Percentiles rank a stretch among this genome's conserved stretches.
Evolutionary conservation across 2,797 vertebrate species (phyloP).

Genomic region (Ceryle rudis): DNA sequence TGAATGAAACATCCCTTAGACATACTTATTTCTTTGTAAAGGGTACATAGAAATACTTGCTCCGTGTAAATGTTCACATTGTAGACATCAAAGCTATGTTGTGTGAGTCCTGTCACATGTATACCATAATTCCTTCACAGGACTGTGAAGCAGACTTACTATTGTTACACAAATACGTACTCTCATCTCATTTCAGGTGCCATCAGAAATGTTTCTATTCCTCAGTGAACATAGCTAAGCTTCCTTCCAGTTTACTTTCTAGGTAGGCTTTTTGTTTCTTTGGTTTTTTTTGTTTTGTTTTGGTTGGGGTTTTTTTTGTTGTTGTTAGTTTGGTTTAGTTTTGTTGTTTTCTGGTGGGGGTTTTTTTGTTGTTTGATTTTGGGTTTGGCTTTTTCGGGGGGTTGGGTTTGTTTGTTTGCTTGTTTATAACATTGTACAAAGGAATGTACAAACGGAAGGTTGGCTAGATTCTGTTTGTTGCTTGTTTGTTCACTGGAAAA

Average conservation of each 20-base stretch:
- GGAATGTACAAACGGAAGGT: neutral
- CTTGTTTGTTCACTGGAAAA: neutral
- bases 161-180: neutral
- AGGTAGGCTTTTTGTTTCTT: neutral
- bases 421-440: neutral
- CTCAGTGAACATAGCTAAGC: neutral
- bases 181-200: neutral
- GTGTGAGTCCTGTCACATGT: neutral
- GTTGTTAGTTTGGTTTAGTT: too few relatives aligned
- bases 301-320: too few relatives aligned
- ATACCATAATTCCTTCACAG: neutral
- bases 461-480: neutral
- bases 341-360: too few relatives aligned
- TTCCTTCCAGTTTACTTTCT: neutral
- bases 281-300: too few relatives aligned
- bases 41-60: neutral
- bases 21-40: neutral
- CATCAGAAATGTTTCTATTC: neutral
- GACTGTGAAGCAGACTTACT: neutral
- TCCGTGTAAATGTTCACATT: neutral
- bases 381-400: too few relatives aligned
- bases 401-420: accelerated
- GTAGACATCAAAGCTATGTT: neutral
- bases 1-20: neutral
- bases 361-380: too few relatives aligned